These are phyloP conservation scores for Raja brachyura DNA, from an alignment of 2,113 vertebrate genomes.

Conservation along the genomic window DNA sequence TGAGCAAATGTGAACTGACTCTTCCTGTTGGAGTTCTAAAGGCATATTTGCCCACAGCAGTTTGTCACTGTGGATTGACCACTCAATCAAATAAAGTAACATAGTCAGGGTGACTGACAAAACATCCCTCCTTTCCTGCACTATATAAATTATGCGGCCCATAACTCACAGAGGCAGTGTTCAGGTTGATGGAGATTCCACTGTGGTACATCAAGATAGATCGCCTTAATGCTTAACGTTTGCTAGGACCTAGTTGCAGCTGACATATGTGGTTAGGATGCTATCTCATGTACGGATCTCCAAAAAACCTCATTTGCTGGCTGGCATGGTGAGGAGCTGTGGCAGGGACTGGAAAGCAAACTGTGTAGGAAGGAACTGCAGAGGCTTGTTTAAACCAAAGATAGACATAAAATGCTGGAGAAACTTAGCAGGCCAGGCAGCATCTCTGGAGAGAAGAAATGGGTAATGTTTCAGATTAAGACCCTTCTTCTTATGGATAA, in stretches of 20 bases:
- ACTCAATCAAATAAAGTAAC: not conserved
- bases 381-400: too few species aligned
- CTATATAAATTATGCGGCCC: too few species aligned
- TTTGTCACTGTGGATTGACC: not conserved
- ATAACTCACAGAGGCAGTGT: not conserved
- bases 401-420: too few species aligned
- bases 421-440: too few species aligned
- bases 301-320: not conserved
- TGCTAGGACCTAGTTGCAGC: too few species aligned
- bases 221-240: not conserved
- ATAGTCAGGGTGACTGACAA: not conserved
- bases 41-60: not conserved
- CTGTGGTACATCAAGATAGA: not conserved
- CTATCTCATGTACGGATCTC: not conserved
- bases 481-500: too few species aligned
- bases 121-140: not conserved
- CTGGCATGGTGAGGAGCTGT: not conserved
- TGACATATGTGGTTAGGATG: not conserved
- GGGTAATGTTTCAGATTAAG: too few species aligned
- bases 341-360: not conserved
- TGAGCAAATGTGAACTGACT: slow-evolving; percentile 31
- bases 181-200: not conserved
- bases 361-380: too few species aligned
- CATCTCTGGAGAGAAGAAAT: too few species aligned
- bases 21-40: not conserved